A percentile compares a stretch with the other conserved stretches of the same genome.
Evolutionary conservation across 2,888 invertebrate genomes (phyloP).

Genomic region (Amiota mariae): DNA sequence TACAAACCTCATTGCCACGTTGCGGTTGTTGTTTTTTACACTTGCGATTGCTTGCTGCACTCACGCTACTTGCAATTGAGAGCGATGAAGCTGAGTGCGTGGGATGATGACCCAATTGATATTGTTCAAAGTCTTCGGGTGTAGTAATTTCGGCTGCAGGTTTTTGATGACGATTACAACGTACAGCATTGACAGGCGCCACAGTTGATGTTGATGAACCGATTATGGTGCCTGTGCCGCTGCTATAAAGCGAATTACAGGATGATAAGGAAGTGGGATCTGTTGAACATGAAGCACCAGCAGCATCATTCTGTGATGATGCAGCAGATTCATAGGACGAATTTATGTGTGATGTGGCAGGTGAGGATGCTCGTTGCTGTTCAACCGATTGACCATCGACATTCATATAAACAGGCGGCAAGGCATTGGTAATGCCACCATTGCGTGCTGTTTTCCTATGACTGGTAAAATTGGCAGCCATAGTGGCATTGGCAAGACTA

Average conservation of each 20-base stretch:
- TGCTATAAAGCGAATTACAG: slow-evolving; percentile 62
- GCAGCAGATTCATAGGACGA: slow-evolving; percentile 68
- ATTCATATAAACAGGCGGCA: slow-evolving; percentile 63
- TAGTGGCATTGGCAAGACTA: slow-evolving; percentile 35
- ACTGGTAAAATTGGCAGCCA: slow-evolving; percentile 25
- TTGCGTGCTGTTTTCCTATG: slow-evolving; percentile 30
- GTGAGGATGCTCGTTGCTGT: slow-evolving; percentile 50
- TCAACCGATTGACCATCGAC: slow-evolving; percentile 54
- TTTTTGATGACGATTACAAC: slow-evolving; percentile 60
- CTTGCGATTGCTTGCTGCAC: slow-evolving; percentile 55
- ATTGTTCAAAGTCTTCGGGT: slow-evolving; percentile 64
- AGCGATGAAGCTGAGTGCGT: slow-evolving; percentile 60
- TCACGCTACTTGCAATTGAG: slow-evolving; percentile 60
- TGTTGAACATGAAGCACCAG: slow-evolving; percentile 44
- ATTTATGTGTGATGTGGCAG: slow-evolving; percentile 57
- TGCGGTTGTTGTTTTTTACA: slow-evolving; percentile 53
- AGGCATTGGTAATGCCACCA: slow-evolving; percentile 34
- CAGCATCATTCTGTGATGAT: slow-evolving; percentile 56
- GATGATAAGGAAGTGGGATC: slow-evolving; percentile 68
- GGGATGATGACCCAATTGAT: slow-evolving; percentile 61
- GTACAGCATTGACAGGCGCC: slow-evolving; percentile 36
- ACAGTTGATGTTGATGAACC: slow-evolving; percentile 14
- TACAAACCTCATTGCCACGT: slow-evolving; percentile 60
- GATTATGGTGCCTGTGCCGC: slow-evolving; percentile 51
- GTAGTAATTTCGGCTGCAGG: slow-evolving; percentile 57